These are phyloP conservation scores for Actenoides lindsayi DNA, from an alignment of 2,113 vertebrate species.

Conservation along the genomic window DNA sequence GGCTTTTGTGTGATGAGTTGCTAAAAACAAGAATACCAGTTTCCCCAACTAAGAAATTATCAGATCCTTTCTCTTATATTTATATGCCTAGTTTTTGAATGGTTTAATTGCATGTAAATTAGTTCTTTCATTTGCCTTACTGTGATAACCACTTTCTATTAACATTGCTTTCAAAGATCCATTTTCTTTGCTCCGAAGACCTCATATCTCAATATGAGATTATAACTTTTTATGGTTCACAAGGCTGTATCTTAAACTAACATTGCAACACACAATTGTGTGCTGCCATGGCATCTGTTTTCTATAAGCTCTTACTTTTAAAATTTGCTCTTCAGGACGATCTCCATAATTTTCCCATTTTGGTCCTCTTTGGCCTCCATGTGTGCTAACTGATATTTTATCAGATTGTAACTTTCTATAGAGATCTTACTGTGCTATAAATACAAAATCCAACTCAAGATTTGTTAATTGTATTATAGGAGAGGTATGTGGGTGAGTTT, in stretches of 20 bases:
- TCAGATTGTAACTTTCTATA: not conserved
- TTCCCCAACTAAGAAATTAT: not conserved
- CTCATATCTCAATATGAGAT: not conserved
- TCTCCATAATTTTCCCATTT: not conserved
- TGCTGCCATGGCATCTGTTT: not conserved
- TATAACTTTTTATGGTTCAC: not conserved
- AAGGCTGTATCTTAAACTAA: not conserved
- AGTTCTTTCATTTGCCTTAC: not conserved
- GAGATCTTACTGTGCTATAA: not conserved
- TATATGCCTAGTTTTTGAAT: not conserved
- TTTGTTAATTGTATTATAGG: not conserved
- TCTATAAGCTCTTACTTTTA: not conserved
- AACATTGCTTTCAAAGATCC: constrained; percentile 1
- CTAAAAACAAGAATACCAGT: not conserved
- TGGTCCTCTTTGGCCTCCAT: not conserved
- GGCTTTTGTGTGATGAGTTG: not conserved
- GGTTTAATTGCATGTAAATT: constrained; percentile 13
- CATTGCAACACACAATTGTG: not conserved
- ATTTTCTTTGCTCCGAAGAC: constrained; percentile 5
- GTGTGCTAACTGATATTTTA: not conserved
- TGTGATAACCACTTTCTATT: constrained; percentile 3
- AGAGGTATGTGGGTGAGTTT: not conserved
- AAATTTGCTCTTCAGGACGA: not conserved
- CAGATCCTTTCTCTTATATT: not conserved
- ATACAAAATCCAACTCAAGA: not conserved